Conservation (phyloP, 92 coral and sea anemone genomes). For the Parazoanthus darwini region DNA sequence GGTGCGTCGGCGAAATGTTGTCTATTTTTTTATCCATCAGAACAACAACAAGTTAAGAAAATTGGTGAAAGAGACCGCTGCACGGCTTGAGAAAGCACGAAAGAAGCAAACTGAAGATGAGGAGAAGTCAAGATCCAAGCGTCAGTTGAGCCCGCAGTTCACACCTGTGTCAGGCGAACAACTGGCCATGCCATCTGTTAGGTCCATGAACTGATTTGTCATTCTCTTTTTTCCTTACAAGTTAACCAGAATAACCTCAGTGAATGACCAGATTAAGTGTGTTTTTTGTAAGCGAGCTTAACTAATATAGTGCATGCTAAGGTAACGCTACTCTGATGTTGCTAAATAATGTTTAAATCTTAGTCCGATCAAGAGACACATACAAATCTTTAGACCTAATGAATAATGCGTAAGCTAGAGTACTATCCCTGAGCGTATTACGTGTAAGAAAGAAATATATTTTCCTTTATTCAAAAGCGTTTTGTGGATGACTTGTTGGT, state of each 20-base stretch:
- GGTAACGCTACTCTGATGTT: no score
- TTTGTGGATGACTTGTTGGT: not conserved
- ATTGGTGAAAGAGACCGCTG: not conserved
- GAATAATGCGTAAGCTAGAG: not conserved
- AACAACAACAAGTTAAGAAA: not conserved
- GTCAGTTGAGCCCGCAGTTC: slow-evolving; percentile 54
- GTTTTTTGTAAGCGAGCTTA: no score
- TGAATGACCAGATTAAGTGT: not conserved
- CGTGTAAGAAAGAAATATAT: not conserved
- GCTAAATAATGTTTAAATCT: no score
- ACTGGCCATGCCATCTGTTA: slow-evolving; percentile 43
- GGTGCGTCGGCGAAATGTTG: not conserved
- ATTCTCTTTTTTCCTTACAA: not conserved
- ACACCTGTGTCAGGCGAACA: slow-evolving; percentile 47
- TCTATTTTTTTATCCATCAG: not conserved
- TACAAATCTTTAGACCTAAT: not conserved
- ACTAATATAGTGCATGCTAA: no score
- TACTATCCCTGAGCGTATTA: not conserved
- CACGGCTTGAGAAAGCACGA: not conserved
- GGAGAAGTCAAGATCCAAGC: slow-evolving; percentile 15
- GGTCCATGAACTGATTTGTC: slow-evolving; percentile 24
- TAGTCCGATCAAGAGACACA: not conserved
- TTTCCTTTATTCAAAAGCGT: not conserved
- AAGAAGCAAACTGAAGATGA: slow-evolving; percentile 20
- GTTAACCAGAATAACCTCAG: not conserved